Conservation (phyloP, 2,113 vertebrate genomes). For the Pyrgilauda ruficollis region DNA sequence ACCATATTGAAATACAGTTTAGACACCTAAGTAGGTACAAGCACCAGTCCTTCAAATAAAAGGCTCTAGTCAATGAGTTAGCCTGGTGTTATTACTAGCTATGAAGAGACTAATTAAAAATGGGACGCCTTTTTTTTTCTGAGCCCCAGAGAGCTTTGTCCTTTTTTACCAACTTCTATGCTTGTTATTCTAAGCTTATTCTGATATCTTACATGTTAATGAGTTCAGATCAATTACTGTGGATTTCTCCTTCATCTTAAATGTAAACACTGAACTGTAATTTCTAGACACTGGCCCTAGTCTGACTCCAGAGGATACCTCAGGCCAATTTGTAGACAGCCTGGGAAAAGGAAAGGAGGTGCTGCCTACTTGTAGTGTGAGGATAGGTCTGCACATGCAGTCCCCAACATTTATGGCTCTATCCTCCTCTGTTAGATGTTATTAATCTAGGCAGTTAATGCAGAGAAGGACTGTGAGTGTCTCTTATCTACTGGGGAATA, state of each 20-base stretch:
- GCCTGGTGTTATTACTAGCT: background rate
- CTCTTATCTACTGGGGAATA: background rate
- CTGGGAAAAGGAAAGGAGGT: background rate
- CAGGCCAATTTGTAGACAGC: background rate
- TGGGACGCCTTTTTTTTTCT: background rate
- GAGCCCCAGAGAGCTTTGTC: background rate
- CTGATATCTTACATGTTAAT: background rate
- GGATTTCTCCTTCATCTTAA: background rate
- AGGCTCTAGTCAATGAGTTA: background rate
- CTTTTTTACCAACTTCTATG: background rate
- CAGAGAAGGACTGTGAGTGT: accelerated
- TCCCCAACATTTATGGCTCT: accelerated
- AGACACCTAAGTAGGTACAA: background rate
- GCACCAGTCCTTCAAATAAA: background rate
- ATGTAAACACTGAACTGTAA: background rate
- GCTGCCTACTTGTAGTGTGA: accelerated
- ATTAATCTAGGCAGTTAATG: background rate
- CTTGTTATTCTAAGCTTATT: background rate
- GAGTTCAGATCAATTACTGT: background rate
- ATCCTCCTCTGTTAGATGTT: background rate
- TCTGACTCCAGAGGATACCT: background rate
- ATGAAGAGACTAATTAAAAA: background rate
- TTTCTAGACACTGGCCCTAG: background rate
- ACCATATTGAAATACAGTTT: background rate
- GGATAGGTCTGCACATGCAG: background rate